phyloP scores from a whole-genome alignment of 2,888 invertebrate genomes.

The Hartigia nigra region DNA sequence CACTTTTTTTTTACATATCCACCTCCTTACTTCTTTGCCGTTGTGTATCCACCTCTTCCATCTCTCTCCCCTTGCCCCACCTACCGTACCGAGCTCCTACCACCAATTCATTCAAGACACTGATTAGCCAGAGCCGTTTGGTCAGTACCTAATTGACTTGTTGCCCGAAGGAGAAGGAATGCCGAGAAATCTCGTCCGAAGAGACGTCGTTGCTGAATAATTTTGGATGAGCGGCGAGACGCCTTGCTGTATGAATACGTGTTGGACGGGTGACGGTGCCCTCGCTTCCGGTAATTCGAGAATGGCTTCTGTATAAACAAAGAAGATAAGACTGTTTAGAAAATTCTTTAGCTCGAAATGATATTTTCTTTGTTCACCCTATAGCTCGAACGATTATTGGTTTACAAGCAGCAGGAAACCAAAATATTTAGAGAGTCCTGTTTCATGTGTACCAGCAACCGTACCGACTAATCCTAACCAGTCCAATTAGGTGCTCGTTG shows the following conservation, averaged over 20 bases:
- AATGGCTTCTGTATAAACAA: background rate
- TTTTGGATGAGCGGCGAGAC: background rate
- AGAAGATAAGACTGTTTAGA: background rate
- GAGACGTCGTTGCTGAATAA: background rate
- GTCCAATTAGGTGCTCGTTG: constrained; percentile 44
- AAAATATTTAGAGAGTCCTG: background rate
- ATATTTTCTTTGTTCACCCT: background rate
- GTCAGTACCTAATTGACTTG: constrained; percentile 15
- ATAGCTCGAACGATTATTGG: background rate
- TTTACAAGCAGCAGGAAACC: background rate
- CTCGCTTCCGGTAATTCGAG: background rate
- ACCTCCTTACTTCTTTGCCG: background rate
- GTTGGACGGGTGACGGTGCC: background rate
- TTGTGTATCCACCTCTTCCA: background rate
- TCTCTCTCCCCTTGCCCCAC: background rate
- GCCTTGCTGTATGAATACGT: background rate
- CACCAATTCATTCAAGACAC: background rate
- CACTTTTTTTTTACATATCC: background rate
- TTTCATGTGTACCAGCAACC: background rate
- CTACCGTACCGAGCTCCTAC: background rate
- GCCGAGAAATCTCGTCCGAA: background rate
- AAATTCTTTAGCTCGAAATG: background rate
- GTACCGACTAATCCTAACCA: constrained; percentile 26
- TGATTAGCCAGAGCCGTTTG: constrained; percentile 20
- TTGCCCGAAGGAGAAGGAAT: background rate